phyloP scores from a whole-genome alignment of 2,113 vertebrate genomes.

The Vicugna pacos region DNA sequence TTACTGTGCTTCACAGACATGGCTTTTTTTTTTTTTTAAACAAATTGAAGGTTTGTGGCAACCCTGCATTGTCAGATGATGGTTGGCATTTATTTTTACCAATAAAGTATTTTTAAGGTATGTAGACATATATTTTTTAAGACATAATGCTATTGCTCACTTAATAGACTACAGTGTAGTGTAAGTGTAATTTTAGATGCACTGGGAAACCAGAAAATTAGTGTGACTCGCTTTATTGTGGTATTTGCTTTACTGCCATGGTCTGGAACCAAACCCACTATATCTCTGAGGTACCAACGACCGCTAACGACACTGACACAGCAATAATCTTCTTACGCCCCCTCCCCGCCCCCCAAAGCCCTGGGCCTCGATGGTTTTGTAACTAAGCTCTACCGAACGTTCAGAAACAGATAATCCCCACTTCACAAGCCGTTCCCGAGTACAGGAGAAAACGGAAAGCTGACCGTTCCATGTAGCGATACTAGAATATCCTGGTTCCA shows the following conservation, averaged over 20 bases:
- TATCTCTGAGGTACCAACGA: background rate
- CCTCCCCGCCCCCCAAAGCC: background rate
- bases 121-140: background rate
- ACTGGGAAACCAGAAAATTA: background rate
- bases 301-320: background rate
- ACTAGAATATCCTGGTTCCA: background rate
- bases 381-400: background rate
- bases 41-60: background rate
- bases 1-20: background rate
- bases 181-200: background rate
- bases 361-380: background rate
- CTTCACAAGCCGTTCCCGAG: background rate
- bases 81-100: background rate
- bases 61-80: background rate
- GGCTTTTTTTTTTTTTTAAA: background rate
- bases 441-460: background rate
- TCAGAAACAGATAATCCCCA: background rate
- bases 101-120: background rate
- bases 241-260: background rate
- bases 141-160: background rate
- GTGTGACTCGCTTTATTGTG: background rate
- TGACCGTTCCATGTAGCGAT: background rate
- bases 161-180: background rate
- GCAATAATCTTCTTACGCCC: background rate
- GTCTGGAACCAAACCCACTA: background rate